phyloP scores from a whole-genome alignment of 2,888 invertebrate species.

The Melieria picta region DNA sequence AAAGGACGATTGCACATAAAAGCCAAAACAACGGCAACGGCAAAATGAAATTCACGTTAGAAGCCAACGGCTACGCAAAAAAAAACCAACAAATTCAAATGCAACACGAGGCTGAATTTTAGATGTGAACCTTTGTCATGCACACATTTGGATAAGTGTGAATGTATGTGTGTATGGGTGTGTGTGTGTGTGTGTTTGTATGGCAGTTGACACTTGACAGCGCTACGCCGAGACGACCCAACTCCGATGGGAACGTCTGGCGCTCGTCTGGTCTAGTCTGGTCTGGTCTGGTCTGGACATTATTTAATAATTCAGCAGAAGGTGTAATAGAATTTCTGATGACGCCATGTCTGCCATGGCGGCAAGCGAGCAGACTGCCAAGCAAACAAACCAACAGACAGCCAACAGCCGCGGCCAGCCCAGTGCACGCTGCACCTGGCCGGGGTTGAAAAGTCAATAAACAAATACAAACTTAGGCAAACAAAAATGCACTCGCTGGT shows the following conservation, averaged over 20 bases:
- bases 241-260: slow-evolving; percentile 21
- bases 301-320: slow-evolving; percentile 25
- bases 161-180: neutral
- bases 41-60: no score
- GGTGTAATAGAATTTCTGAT: slow-evolving; percentile 30
- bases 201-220: neutral
- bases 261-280: neutral
- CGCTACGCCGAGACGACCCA: neutral
- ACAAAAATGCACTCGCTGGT: neutral
- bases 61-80: slow-evolving; percentile 45
- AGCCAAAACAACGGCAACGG: no score
- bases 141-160: neutral
- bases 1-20: slow-evolving; percentile 39
- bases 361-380: no score
- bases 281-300: slow-evolving; percentile 10
- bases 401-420: no score
- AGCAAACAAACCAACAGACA: no score
- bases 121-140: neutral
- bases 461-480: no score
- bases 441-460: no score
- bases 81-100: slow-evolving; percentile 46
- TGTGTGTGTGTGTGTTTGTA: neutral
- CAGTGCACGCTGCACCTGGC: no score
- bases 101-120: slow-evolving; percentile 13
- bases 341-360: neutral